Evolutionary conservation across 2,113 vertebrate genomes (phyloP).

Genomic region (Onychorhynchus coronatus): DNA sequence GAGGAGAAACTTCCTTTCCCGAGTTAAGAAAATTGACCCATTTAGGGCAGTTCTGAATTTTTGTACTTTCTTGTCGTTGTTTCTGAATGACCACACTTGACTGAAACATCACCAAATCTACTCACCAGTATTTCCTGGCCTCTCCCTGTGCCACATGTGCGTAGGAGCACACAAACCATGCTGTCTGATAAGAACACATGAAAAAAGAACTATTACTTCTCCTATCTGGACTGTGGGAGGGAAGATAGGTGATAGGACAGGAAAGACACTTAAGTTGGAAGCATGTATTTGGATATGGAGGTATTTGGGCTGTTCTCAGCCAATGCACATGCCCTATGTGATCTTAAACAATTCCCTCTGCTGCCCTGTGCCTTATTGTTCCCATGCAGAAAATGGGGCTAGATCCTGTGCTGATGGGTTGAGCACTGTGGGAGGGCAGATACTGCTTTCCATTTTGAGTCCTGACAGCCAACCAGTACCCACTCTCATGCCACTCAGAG

Average conservation of each 20-base stretch:
- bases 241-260: background rate
- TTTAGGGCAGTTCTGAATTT: background rate
- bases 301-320: background rate
- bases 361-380: background rate
- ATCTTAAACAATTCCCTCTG: background rate
- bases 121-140: background rate
- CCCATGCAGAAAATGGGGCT: background rate
- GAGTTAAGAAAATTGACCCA: background rate
- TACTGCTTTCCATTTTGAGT: background rate
- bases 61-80: background rate
- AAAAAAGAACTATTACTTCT: background rate
- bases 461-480: background rate
- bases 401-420: background rate
- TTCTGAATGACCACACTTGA: background rate
- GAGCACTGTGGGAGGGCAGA: accelerated
- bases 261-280: background rate
- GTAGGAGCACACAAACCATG: background rate
- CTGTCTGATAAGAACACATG: background rate
- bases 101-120: background rate
- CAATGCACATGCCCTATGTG: background rate
- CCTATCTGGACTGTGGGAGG: background rate
- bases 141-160: background rate
- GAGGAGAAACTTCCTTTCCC: background rate
- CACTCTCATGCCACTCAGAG: background rate
- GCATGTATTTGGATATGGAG: background rate